Conservation (phyloP, 1,140 invertebrate genomes). For the Drosophila lini region DNA sequence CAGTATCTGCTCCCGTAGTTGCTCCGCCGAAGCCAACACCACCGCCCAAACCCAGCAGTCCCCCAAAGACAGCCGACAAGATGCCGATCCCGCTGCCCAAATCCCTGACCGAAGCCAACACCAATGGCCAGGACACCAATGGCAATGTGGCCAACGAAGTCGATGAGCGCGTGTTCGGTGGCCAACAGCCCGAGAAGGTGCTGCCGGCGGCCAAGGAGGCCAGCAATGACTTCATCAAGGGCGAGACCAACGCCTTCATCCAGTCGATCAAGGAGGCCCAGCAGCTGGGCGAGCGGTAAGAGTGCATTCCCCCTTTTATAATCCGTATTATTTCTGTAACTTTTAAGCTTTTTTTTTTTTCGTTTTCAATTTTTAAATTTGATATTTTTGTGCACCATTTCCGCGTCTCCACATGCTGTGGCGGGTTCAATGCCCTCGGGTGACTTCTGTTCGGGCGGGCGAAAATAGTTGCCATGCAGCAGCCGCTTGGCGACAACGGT, state of each 20-base stretch:
- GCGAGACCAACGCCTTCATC: constrained; percentile 69
- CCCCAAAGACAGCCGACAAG: constrained; percentile 57
- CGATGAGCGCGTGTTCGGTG: constrained; percentile 61
- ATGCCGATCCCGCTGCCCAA: constrained; percentile 74
- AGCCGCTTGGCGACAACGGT: constrained; percentile 48
- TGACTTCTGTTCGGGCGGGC: constrained; percentile 68
- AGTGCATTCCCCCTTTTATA: neutral
- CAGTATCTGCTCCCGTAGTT: constrained; percentile 30
- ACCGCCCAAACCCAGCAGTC: constrained; percentile 43
- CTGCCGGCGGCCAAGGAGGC: constrained; percentile 67
- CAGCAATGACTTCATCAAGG: constrained; percentile 73
- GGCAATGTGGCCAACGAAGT: constrained; percentile 27
- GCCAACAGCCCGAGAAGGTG: constrained; percentile 41
- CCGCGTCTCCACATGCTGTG: constrained; percentile 49
- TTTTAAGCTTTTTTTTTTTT: constrained; percentile 22
- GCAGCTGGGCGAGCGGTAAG: constrained; percentile 68
- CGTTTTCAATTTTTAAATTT: constrained; percentile 40
- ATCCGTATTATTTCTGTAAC: constrained; percentile 32
- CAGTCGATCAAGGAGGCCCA: constrained; percentile 74
- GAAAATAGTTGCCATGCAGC: constrained; percentile 77
- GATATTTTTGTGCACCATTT: constrained; percentile 46
- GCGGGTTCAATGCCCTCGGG: constrained; percentile 61
- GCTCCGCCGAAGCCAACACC: constrained; percentile 32
- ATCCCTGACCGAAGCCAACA: constrained; percentile 60
- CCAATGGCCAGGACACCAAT: constrained; percentile 57